Evolutionary conservation across 1,140 invertebrate genomes (phyloP).

Genomic region (Drosophila varians): DNA sequence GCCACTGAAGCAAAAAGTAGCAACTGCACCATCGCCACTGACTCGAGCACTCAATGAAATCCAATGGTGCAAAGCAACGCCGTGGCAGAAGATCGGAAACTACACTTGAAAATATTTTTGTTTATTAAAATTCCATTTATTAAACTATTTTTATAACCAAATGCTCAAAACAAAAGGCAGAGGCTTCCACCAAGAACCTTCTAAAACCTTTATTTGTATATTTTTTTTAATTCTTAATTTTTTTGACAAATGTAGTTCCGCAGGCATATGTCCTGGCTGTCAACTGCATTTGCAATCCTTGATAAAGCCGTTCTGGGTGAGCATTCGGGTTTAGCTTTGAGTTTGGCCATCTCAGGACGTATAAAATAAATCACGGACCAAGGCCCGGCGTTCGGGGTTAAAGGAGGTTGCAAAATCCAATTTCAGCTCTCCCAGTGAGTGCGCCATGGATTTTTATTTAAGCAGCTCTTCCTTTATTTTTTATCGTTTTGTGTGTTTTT

Average conservation of each 20-base stretch:
- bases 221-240: neutral
- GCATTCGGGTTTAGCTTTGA: conserved; percentile 12
- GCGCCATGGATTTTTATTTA: conserved; percentile 59
- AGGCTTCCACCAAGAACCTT: too few species aligned
- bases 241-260: neutral
- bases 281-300: conserved; percentile 75
- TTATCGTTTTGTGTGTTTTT: neutral
- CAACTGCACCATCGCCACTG: conserved; percentile 27
- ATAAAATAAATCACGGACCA: conserved; percentile 65
- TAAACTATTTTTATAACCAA: too few species aligned
- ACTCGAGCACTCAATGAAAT: conserved; percentile 58
- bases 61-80: conserved; percentile 29
- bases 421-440: conserved; percentile 48
- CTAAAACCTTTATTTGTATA: neutral
- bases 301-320: conserved; percentile 67
- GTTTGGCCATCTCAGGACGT: conserved; percentile 45
- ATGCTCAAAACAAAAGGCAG: too few species aligned
- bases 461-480: conserved; percentile 39
- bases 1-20: conserved; percentile 69
- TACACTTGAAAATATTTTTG: neutral
- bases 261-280: conserved; percentile 56
- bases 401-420: conserved; percentile 59
- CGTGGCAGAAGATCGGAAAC: neutral
- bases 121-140: neutral
- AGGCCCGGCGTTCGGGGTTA: conserved; percentile 8